A percentile compares a stretch with the other conserved stretches of the same genome.
These are phyloP conservation scores for Oligia strigilis DNA, from an alignment of 2,888 invertebrate genomes.

Conservation along the genomic window DNA sequence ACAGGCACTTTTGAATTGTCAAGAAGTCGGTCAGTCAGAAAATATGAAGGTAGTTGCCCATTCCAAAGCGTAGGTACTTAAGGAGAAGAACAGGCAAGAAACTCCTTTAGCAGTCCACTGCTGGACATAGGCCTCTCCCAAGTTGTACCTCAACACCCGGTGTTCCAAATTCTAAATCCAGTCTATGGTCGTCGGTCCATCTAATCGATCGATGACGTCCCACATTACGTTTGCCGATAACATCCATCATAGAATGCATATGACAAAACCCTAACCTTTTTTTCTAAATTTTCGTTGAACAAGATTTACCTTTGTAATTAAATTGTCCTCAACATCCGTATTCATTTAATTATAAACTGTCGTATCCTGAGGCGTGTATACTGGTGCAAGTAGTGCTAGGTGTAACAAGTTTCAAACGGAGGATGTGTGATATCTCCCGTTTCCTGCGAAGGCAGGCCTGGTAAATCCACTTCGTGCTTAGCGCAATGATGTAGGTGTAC, in stretches of 20 bases:
- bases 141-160: too few relatives aligned
- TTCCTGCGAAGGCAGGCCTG: slow-evolving; percentile 38
- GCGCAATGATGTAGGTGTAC: slow-evolving; percentile 5
- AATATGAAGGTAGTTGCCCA: too few relatives aligned
- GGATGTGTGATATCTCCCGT: slow-evolving; percentile 39
- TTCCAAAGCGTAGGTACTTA: too few relatives aligned
- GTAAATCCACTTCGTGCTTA: slow-evolving; percentile 1
- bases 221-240: too few relatives aligned
- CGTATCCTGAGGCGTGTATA: slow-evolving; percentile 18
- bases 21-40: too few relatives aligned
- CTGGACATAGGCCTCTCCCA: neutral
- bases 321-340: neutral
- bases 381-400: slow-evolving; percentile 16
- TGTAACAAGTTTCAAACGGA: slow-evolving; percentile 31
- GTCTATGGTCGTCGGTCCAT: neutral
- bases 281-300: neutral
- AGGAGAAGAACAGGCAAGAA: too few relatives aligned
- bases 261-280: neutral
- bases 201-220: neutral
- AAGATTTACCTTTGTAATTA: slow-evolving; percentile 3
- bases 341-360: slow-evolving; percentile 20
- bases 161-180: neutral
- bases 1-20: too few relatives aligned
- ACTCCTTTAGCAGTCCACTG: neutral
- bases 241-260: neutral